phyloP scores from a whole-genome alignment of 2,113 vertebrate genomes.

The Amazona guildingii region DNA sequence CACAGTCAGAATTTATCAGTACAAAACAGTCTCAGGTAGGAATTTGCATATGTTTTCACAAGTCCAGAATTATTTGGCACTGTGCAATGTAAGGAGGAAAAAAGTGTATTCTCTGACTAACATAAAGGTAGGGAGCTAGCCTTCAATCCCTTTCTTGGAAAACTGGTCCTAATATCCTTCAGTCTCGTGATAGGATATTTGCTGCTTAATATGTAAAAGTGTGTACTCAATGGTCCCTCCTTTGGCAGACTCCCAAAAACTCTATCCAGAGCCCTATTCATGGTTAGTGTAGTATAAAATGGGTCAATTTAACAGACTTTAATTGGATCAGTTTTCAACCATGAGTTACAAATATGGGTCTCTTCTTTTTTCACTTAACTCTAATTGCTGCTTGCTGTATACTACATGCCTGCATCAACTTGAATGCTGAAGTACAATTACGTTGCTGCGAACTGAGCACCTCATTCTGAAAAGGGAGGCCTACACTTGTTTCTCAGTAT shows the following conservation, averaged over 20 bases:
- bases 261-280: constrained; percentile 52
- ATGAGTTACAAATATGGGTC: constrained; percentile 44
- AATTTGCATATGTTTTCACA: not conserved
- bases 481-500: not conserved
- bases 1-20: not conserved
- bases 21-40: not conserved
- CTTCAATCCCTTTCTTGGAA: not conserved
- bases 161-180: not conserved
- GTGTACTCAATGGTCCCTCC: constrained; percentile 24
- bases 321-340: constrained; percentile 66
- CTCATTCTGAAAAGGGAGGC: constrained; percentile 2
- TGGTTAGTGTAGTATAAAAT: constrained; percentile 51
- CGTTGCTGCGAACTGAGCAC: constrained; percentile 42
- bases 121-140: not conserved
- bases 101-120: not conserved
- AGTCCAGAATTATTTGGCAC: not conserved
- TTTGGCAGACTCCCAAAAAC: constrained; percentile 43
- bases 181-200: not conserved
- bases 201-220: constrained; percentile 3
- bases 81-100: not conserved
- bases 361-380: constrained; percentile 49
- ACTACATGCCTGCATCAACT: not conserved
- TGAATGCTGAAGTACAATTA: constrained; percentile 22
- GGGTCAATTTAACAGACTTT: constrained; percentile 54
- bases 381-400: constrained; percentile 33